Percentiles rank a stretch among this genome's conserved stretches.
Conservation (phyloP, 1,140 invertebrate species). For the Nebria ingens region DNA sequence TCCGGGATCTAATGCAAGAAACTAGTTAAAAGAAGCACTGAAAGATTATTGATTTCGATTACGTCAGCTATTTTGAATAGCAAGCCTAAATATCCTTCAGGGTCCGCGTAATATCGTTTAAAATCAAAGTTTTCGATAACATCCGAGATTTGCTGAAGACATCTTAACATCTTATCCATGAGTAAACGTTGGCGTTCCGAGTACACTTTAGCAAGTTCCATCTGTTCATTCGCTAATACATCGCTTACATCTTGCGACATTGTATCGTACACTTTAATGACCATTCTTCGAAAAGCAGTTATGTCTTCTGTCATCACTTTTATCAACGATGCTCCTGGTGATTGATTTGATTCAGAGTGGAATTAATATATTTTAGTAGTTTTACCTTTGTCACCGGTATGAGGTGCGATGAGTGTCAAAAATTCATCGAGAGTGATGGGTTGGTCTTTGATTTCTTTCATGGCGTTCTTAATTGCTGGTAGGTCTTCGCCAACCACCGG, state of each 20-base stretch:
- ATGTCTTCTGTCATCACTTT: neutral
- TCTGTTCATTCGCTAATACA: neutral
- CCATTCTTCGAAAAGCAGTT: neutral
- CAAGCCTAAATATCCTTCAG: neutral
- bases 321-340: neutral
- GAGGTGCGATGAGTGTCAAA: neutral
- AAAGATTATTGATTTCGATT: neutral
- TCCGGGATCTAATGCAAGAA: neutral
- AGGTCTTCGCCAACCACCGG: neutral
- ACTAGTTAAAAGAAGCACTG: too few species aligned
- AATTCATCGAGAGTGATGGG: too few species aligned
- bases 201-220: neutral
- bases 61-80: neutral
- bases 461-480: neutral
- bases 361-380: neutral
- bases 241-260: neutral
- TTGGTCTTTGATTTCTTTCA: neutral
- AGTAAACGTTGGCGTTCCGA: neutral
- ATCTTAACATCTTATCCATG: neutral
- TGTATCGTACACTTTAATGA: neutral
- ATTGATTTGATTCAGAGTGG: neutral
- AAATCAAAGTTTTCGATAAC: neutral
- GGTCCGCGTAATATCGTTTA: neutral
- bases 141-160: neutral
- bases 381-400: conserved; percentile 5